Evolutionary conservation across 2,797 vertebrate species (phyloP), one percentile per base, ranked within the genome.

Genomic region (Pempheris klunzingeri): DNA sequence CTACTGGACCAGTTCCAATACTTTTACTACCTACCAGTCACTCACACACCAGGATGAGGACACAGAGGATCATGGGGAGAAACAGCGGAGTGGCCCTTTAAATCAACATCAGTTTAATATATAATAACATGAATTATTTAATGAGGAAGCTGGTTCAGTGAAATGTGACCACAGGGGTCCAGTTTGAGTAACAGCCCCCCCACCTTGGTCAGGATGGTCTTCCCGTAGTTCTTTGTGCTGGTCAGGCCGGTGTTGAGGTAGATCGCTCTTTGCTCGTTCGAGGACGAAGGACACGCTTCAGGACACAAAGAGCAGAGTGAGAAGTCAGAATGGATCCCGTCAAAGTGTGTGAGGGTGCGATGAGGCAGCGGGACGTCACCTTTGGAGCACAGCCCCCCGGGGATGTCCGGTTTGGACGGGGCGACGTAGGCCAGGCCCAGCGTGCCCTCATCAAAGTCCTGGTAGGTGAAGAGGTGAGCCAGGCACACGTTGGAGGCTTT

Each of bases 141-240:
- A n/a, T n/a, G n/a, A n/a, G n/a, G n/a, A n/a, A n/a, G n/a, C n/a
- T n/a, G n/a, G n/a, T n/a, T n/a, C n/a, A n/a, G n/a, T n/a, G n/a
- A n/a, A n/a, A n/a, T n/a, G n/a, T n/a, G n/a, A n/a, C n/a, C n/a
- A n/a, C n/a, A n/a, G n/a, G n/a, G n/a, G n/a, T n/a, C n/a, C n/a
- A n/a, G n/a, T n/a, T n/a, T n/a, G n/a, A n/a, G n/a, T n/a, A n/a
- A n/a, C n/a, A n/a, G 41, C 28, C 24, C 7, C 26, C 81, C 49
- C 67, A 97, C 98, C 96, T 99, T 99, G 13, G 98, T 99, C 54
- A 99, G 96, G 86, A 99, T 99, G 83, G 98, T 99, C 92, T 99
- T 99, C 39, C 98, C 98, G 11, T 99, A 99, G 90, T 99, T 99
- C 92, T 97, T 98, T 36, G 98, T 99, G 93, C 97, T 99, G 84